phyloP scores from a whole-genome alignment of 2,888 invertebrate species.

The Hedya salicella region DNA sequence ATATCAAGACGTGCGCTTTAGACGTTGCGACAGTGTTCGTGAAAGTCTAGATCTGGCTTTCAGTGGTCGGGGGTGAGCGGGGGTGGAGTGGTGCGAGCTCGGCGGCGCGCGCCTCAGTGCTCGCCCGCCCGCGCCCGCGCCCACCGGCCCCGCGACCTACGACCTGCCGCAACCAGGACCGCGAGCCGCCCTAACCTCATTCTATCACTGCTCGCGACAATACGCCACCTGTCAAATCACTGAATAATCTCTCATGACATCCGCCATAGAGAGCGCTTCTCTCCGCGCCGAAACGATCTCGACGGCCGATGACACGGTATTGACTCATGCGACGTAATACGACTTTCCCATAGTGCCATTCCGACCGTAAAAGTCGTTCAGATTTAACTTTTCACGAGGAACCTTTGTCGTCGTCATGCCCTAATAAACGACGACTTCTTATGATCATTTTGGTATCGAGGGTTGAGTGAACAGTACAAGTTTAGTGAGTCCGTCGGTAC shows the following conservation, averaged over 20 bases:
- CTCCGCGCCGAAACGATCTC: constrained; percentile 19
- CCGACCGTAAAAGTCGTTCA: constrained; percentile 9
- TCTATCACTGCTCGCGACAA: constrained; percentile 62
- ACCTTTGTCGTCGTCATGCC: constrained; percentile 7
- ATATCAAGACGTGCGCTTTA: constrained; percentile 47
- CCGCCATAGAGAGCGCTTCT: constrained; percentile 4
- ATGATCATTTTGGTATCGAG: background rate
- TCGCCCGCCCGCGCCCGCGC: constrained; percentile 81
- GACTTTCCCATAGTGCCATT: constrained; percentile 18
- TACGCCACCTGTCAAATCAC: constrained; percentile 65
- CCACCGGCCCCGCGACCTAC: constrained; percentile 71
- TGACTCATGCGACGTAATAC: constrained; percentile 32
- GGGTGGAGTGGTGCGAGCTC: constrained; percentile 57
- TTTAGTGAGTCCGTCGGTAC: background rate
- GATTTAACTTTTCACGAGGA: constrained; percentile 12
- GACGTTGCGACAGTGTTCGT: constrained; percentile 51
- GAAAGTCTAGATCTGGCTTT: constrained; percentile 64
- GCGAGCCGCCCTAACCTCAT: constrained; percentile 72
- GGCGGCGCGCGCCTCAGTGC: constrained; percentile 81
- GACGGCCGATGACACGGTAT: constrained; percentile 33
- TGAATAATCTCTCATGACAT: constrained; percentile 42
- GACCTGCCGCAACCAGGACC: constrained; percentile 71
- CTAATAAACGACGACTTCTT: constrained; percentile 1
- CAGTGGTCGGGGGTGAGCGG: constrained; percentile 46
- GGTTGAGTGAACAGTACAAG: constrained; percentile 4